Evolutionary conservation across 2,888 invertebrate species (phyloP), one percentile per base, ranked within the genome.

Genomic region (Chaitophorus viminalis): DNA sequence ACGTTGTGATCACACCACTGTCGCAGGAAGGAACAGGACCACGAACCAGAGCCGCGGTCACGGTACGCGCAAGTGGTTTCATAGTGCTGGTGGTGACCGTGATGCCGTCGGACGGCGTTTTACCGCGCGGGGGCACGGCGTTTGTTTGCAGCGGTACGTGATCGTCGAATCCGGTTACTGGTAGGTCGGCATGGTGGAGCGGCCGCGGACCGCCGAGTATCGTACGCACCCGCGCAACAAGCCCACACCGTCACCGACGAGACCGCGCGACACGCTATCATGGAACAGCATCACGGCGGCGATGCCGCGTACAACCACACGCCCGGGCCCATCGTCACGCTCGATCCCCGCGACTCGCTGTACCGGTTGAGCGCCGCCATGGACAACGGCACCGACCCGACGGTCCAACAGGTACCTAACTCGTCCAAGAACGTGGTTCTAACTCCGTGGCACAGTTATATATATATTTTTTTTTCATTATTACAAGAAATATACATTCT

Each of bases 371-470:
- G 31, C 60, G 60, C 18, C 17, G 68, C 68, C 33, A 76, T 76
- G 77, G 86, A 87, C 52, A 87, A 87, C 86, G 86, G 86, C 17
- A 87, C 86, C 79, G 79, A 87, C 14, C 86, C 86, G 0, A 87
- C 86, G 72, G 86, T 79, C 60, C 86, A 87, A 87, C 86, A 87
- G 86, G 86, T 87, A 79, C 39, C 39, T 11, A 39, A 39, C 39
- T 11, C 39, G 3, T 8, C 8, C 39, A n/a, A n/a, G n/a, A n/a
- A n/a, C n/a, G n/a, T n/a, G n/a, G n/a, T n/a, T n/a, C n/a, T n/a
- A n/a, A n/a, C n/a, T n/a, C n/a, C n/a, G n/a, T n/a, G n/a, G n/a
- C n/a, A n/a, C n/a, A n/a, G n/a, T n/a, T n/a, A n/a, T n/a, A n/a
- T n/a, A n/a, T n/a, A n/a, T n/a, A n/a, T n/a, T n/a, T n/a, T n/a